A percentile compares a stretch with the other conserved stretches of the same genome.
Evolutionary conservation across 2,113 vertebrate species (phyloP).

Genomic region (Pterocles orientalis): DNA sequence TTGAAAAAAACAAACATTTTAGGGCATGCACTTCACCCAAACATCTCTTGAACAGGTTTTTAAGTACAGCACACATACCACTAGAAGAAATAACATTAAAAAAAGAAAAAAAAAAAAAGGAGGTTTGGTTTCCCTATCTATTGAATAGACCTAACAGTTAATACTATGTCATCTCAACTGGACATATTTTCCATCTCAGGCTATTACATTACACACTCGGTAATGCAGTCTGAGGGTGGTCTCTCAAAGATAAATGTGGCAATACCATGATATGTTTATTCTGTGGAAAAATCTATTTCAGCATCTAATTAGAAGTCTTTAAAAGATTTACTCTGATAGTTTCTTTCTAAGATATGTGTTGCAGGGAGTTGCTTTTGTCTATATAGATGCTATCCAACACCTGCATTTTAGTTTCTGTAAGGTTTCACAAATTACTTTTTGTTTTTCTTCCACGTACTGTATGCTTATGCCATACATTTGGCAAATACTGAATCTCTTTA

Average conservation of each 20-base stretch:
- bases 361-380: conserved; percentile 52
- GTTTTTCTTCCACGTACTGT: conserved; percentile 51
- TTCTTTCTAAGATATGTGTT: conserved; percentile 47
- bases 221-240: conserved; percentile 74
- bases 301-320: conserved; percentile 73
- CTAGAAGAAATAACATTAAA: neutral
- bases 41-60: neutral
- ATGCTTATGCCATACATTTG: conserved; percentile 33
- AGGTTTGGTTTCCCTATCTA: neutral
- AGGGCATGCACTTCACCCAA: neutral
- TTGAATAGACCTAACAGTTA: conserved; percentile 25
- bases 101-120: neutral
- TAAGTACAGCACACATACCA: neutral
- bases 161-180: conserved; percentile 26
- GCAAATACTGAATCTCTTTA: conserved; percentile 42
- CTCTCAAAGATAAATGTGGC: conserved; percentile 67
- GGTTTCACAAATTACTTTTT: conserved; percentile 52
- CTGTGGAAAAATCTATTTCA: conserved; percentile 67
- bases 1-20: neutral
- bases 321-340: conserved; percentile 55
- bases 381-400: conserved; percentile 62
- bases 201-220: conserved; percentile 46
- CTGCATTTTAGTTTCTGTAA: conserved; percentile 62
- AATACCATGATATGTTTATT: conserved; percentile 71
- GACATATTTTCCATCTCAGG: conserved; percentile 46